Evolutionary conservation across 2,797 vertebrate genomes (phyloP).

Genomic region (Coluber constrictor): DNA sequence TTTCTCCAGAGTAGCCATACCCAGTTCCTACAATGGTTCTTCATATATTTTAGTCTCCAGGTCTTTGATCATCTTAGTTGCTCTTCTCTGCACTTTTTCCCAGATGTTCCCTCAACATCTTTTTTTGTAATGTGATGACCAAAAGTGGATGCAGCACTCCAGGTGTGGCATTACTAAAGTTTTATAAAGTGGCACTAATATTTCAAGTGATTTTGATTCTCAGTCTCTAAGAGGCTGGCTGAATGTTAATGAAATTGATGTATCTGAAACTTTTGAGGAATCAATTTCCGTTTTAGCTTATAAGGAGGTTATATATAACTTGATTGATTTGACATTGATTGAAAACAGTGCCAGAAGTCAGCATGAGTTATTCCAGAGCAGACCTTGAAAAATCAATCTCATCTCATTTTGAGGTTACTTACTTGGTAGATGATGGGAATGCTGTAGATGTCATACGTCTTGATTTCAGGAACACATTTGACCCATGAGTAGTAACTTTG

Average conservation of each 20-base stretch:
- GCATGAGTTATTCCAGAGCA: not conserved
- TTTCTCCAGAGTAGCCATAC: too few relatives aligned
- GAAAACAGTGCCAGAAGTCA: not conserved
- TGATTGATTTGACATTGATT: not conserved
- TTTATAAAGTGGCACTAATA: too few relatives aligned
- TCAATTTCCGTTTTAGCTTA: not conserved
- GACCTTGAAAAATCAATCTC: not conserved
- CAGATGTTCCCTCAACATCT: too few relatives aligned
- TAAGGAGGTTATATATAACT: not conserved
- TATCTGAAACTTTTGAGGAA: not conserved
- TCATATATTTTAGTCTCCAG: too few relatives aligned
- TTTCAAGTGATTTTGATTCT: too few relatives aligned
- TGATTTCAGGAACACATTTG: not conserved
- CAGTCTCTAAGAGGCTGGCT: not conserved
- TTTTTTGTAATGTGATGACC: too few relatives aligned
- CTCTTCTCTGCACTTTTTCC: too few relatives aligned
- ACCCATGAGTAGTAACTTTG: not conserved
- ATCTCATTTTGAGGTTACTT: not conserved
- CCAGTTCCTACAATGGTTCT: too few relatives aligned
- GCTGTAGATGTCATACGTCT: not conserved
- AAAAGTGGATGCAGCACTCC: too few relatives aligned
- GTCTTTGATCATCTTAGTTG: too few relatives aligned
- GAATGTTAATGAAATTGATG: not conserved
- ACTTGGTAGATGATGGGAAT: not conserved
- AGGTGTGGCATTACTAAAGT: too few relatives aligned